Evolutionary conservation across 2,888 invertebrate genomes (phyloP), one percentile per base, ranked within the genome.

Genomic region (Mesorhabditis sp.): DNA sequence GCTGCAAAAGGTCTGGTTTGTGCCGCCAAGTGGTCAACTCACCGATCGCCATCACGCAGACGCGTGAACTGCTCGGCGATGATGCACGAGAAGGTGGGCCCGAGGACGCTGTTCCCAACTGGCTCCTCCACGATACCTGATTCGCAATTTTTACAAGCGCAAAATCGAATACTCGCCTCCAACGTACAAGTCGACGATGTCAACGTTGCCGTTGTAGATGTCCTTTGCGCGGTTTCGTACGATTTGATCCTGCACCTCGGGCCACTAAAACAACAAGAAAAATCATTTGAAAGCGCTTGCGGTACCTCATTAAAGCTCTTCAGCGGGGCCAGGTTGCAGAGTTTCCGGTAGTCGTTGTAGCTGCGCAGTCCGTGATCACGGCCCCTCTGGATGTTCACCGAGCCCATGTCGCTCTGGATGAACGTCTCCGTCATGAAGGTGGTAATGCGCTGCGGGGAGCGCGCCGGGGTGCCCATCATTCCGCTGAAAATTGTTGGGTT

Each of bases 401-500:
- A 93, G 1, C 95, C 96, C 80, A 97, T 89, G 87, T 97, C 97
- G 45, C 82, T 75, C 43, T 74, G 75, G 69, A 82, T 76, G 15
- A 83, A 69, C 45, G 74, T 70, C 68, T 84, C 79, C 75, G 88
- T 87, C n/a, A 88, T 88, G 67, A 82, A 89, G 83, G 96, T 97
- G 4, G 98, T 88, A 86, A 95, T 93, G 87, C 97, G 91, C 61
- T 85, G 84, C n/a, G 85, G 85, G 58, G 86, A 86, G 74, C 98
- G 96, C 0, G 95, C 94, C 0, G 96, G 91, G 1, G 91, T 90
- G 0, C 90, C 91, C 85, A 92, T 93, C 88, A 98, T 90, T 61
- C 97, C 98, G 80, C 97, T 89, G 73, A 96, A 87, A 58, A 15
- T 62, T 67, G 43, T 28, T 28, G 28, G 28, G 28, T 28, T 28